Evolutionary conservation across 1,140 invertebrate species (phyloP), one percentile per base, ranked within the genome.

Genomic region (Lethocerus indicus): DNA sequence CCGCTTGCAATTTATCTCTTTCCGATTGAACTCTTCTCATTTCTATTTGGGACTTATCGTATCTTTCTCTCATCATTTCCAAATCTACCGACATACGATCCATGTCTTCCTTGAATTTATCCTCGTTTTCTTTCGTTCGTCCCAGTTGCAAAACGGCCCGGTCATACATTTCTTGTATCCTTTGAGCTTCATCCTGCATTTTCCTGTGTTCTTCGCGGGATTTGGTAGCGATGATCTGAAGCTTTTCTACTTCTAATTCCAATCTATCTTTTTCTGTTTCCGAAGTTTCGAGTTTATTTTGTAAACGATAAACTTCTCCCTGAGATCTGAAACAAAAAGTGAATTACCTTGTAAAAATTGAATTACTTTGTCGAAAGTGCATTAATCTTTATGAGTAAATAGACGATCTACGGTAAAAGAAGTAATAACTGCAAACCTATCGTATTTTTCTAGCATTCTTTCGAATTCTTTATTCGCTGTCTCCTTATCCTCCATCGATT

Each of bases 371-470:
- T 20, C 2, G 4, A 43, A 1, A 2, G 26, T 43, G 6, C 26
- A 20, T 23, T 24, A 2, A 24, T 3, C 1, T 7, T 43, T 43
- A 43, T 20, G 9, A 2, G 5, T 43, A 6, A n/a, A 43, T 43
- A 24, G 6, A 23, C 26, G 20, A 13, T 45, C 2, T 25, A 48
- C 48, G 56, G 39, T 36, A 56, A 47, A 47, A 57, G 49, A 49
- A 16, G 50, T 66, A 63, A 63, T 63, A 62, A 67, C 63, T 56
- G 64, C 60, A 64, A 57, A 85, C 81, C 87, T 82, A 67, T 93
- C 89, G 63, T 89, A 88, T 72, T 92, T 92, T 67, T 92, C 89
- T 56, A 89, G 67, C 66, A 91, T 78, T 67, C 89, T 85, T 59
- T 93, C 87, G 61, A 88, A 83, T 67, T 94, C 89, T 66, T 87